Evolutionary conservation across 2,113 vertebrate species (phyloP).

Genomic region (Tauraco erythrolophus): DNA sequence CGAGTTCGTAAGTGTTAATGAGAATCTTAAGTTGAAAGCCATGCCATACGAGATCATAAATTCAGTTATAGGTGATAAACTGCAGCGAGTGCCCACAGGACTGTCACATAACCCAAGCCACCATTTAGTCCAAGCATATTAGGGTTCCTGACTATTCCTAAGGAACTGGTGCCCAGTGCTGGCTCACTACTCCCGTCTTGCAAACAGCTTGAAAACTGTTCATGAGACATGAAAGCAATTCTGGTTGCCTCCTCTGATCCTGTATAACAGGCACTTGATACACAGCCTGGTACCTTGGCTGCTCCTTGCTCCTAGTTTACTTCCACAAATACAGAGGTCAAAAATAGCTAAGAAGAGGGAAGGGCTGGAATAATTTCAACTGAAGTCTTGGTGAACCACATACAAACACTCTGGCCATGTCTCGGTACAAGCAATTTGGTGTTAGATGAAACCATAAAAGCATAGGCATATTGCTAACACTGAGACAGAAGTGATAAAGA

Average conservation of each 20-base stretch:
- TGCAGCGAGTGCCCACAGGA: fast-evolving
- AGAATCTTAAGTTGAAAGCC: neutral
- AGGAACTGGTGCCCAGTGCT: neutral
- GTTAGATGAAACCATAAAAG: neutral
- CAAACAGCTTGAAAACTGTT: neutral
- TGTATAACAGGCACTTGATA: neutral
- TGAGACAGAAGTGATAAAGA: neutral
- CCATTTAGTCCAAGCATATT: neutral
- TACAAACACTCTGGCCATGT: neutral
- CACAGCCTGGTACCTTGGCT: neutral
- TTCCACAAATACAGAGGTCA: fast-evolving
- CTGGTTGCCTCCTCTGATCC: neutral
- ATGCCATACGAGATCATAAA: neutral
- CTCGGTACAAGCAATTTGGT: neutral
- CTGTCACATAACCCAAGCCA: neutral
- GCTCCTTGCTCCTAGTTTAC: neutral
- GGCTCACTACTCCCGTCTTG: neutral
- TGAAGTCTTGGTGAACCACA: neutral
- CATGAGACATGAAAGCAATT: neutral
- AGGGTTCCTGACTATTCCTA: neutral
- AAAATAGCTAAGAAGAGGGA: neutral
- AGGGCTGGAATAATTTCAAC: neutral
- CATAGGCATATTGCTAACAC: neutral
- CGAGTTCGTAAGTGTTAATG: neutral
- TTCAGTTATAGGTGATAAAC: neutral